Evolutionary conservation across 2,888 invertebrate species (phyloP), one percentile per base, ranked within the genome.

Genomic region (Platypus cylindrus): DNA sequence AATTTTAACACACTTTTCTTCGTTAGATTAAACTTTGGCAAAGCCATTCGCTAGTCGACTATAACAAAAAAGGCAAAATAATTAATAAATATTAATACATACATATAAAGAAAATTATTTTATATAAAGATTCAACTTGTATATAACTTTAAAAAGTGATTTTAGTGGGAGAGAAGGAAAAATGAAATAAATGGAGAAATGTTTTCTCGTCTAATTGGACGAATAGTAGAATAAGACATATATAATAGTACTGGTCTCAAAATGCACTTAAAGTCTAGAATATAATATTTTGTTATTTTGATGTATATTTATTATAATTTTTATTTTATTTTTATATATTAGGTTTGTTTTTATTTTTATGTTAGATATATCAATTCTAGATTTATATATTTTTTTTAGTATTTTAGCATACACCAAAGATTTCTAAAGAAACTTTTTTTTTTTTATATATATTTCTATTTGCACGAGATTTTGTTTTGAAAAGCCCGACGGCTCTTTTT

Each of bases 391-490:
- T 54, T 55, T 58, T 55, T 52, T 48, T 27, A 24, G n/a, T 3
- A 5, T 24, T 11, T 27, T 60, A 60, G 58, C 58, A 50, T 43
- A 60, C 62, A 62, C 62, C 62, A 62, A 62, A 62, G 62, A 62
- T 56, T 56, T 51, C 53, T 53, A 50, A 53, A 48, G 48, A 48
- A 49, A n/a, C n/a, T n/a, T n/a, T n/a, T 52, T 55, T 51, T 33
- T 48, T 47, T 53, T 53, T 50, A 45, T 49, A 46, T 45, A 35
- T 28, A 38, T 29, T 29, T 5, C 20, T 5, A 20, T 20, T 20
- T 20, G 7, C 20, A 20, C 5, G 20, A 5, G 9, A 20, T 20
- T 20, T 20, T 20, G 5, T 20, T 20, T 20, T 20, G 5, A 20
- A 20, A 20, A 7, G 5, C 20, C 20, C 9, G 20, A 5, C 20